These are phyloP conservation scores for Phalacrocorax aristotelis DNA, from an alignment of 2,113 vertebrate species.

Conservation along the genomic window DNA sequence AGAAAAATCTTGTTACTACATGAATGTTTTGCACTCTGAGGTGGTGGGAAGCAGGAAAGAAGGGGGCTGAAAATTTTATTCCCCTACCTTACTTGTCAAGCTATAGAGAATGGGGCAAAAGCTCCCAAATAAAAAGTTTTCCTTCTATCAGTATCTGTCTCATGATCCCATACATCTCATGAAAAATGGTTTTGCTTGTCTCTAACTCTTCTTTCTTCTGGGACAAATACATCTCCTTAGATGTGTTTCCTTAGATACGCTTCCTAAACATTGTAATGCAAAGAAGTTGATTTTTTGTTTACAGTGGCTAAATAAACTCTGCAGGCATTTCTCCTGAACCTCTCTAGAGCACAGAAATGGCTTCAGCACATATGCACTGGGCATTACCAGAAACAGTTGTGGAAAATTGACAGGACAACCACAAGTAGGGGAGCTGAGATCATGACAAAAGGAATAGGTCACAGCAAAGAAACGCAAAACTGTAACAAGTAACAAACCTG, in stretches of 20 bases:
- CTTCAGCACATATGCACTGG: background rate
- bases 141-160: background rate
- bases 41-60: background rate
- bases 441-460: background rate
- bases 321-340: background rate
- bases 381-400: background rate
- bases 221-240: background rate
- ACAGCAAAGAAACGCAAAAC: background rate
- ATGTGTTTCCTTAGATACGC: background rate
- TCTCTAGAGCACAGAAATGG: background rate
- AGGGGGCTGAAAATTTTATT: background rate
- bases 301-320: background rate
- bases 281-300: background rate
- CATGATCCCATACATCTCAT: background rate
- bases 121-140: background rate
- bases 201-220: background rate
- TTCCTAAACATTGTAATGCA: background rate
- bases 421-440: background rate
- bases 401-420: background rate
- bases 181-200: background rate
- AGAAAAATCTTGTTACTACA: background rate
- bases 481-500: background rate
- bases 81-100: background rate
- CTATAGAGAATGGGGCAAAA: background rate
- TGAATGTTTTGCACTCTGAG: background rate